These are phyloP conservation scores for Pseudomyrmex pallidus DNA, from an alignment of 1,140 invertebrate species.

Conservation along the genomic window DNA sequence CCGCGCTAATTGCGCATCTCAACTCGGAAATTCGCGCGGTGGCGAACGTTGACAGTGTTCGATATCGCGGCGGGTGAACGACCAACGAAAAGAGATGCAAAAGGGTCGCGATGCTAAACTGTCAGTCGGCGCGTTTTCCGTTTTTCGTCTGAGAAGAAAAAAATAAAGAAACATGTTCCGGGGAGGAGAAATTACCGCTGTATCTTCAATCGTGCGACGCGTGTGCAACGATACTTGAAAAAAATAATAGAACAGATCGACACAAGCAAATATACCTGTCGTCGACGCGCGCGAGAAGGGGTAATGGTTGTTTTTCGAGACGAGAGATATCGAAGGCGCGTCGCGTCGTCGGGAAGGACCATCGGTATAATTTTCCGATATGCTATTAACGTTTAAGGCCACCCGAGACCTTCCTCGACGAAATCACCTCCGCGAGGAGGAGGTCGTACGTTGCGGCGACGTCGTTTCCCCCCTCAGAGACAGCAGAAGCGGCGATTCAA, in stretches of 20 bases:
- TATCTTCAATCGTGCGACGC: neutral
- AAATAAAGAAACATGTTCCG: neutral
- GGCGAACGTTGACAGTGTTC: slow-evolving; percentile 3
- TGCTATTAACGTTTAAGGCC: slow-evolving; percentile 72
- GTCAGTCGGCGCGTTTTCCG: neutral
- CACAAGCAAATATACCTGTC: slow-evolving; percentile 21
- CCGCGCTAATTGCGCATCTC: slow-evolving; percentile 70
- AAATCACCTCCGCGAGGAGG: slow-evolving; percentile 25
- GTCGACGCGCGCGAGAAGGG: neutral
- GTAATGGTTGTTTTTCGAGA: slow-evolving; percentile 8
- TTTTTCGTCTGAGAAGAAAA: neutral
- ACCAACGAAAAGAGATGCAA: neutral
- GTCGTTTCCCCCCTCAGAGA: slow-evolving; percentile 1
- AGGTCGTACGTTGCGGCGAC: slow-evolving; percentile 34
- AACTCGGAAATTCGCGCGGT: slow-evolving; percentile 43
- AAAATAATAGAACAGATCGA: slow-evolving; percentile 39
- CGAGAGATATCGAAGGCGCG: slow-evolving; percentile 44
- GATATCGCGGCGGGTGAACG: slow-evolving; percentile 39
- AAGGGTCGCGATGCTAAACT: neutral
- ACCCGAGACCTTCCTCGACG: slow-evolving; percentile 47
- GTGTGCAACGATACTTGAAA: neutral
- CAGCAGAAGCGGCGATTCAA: slow-evolving; percentile 76
- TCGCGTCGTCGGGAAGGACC: slow-evolving; percentile 40
- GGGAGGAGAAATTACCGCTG: neutral
- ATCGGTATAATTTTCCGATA: slow-evolving; percentile 79